Percentiles rank a stretch among this genome's conserved stretches.
Evolutionary conservation across 92 coral and sea anemone genomes (phyloP).

Genomic region (Epizoanthus scotinus): DNA sequence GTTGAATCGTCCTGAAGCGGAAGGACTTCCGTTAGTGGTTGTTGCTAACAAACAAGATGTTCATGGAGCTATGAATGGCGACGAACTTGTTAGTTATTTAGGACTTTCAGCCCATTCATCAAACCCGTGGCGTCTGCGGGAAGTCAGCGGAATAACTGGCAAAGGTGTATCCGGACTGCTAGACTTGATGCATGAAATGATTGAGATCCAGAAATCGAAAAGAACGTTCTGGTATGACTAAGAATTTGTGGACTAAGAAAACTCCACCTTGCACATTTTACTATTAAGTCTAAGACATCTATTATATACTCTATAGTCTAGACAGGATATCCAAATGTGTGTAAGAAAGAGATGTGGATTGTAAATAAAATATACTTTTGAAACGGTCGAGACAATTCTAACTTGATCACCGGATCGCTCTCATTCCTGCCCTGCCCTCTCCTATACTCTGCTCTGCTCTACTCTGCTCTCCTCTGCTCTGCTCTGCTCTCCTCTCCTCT

Average conservation of each 20-base stretch:
- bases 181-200: slow-evolving; percentile 13
- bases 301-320: too few relatives aligned
- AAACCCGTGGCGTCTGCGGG: neutral
- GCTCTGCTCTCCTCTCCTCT: neutral
- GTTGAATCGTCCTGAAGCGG: slow-evolving; percentile 2
- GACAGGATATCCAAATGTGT: too few relatives aligned
- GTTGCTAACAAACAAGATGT: slow-evolving; percentile 36
- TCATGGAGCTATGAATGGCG: slow-evolving; percentile 23
- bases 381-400: too few relatives aligned
- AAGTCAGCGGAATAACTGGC: slow-evolving; percentile 11
- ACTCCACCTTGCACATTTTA: slow-evolving; percentile 3
- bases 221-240: neutral
- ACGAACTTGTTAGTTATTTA: slow-evolving; percentile 2
- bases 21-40: slow-evolving; percentile 13
- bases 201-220: slow-evolving; percentile 18
- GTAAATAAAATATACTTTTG: too few relatives aligned
- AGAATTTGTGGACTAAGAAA: too few relatives aligned
- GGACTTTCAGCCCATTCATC: neutral
- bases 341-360: too few relatives aligned
- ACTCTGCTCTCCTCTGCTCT: neutral
- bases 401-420: neutral
- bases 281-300: neutral
- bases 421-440: neutral
- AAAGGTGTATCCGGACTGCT: neutral
- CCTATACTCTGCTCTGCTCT: too few relatives aligned